Evolutionary conservation across 1,140 invertebrate species (phyloP), one percentile per base, ranked within the genome.

Genomic region (Camponotus pennsylvanicus): DNA sequence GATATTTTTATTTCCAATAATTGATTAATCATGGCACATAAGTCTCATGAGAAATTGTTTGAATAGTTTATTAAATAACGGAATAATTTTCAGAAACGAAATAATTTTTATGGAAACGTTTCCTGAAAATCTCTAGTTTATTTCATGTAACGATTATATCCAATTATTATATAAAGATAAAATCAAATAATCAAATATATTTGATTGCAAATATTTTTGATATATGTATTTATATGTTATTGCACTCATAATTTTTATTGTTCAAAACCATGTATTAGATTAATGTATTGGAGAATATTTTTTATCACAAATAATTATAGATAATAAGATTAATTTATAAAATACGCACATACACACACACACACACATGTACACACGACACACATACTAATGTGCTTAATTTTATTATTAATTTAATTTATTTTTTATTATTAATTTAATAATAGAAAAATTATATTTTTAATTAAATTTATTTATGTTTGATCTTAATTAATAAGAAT

Each of bases 141-240:
- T 80, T 80, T 69, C 49, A 7, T 80, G 2, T 57, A 80, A 80
- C 5, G 21, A 80, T 69, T 80, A 69, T 69, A 70, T 6, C 40
- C 21, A n/a, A 40, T 55, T 63, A 45, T 80, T 80, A 27, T 27
- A 27, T 27, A 70, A 21, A 80, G 42, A 1, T 57, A 49, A 49
- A 49, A 13, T 49, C 45, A 49, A 4, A 57, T 32, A 70, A 5
- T 13, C 3, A 79, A 4, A 57, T 79, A 49, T n/a, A 27, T 67
- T 79, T 67, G 37, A 63, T n/a, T 27, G 0, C 0, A 27, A 27
- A 27, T 27, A 27, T 27, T 27, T 27, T 27, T 27, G 27, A 55
- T 66, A 37, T 66, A 27, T 34, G 15, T 21, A 18, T 52, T n/a
- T n/a, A 78, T 1, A 11, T 18, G 21, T 4, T 77, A 63, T 0